Evolutionary conservation across 1,140 invertebrate species (phyloP).

Genomic region (Octopus sinensis): DNA sequence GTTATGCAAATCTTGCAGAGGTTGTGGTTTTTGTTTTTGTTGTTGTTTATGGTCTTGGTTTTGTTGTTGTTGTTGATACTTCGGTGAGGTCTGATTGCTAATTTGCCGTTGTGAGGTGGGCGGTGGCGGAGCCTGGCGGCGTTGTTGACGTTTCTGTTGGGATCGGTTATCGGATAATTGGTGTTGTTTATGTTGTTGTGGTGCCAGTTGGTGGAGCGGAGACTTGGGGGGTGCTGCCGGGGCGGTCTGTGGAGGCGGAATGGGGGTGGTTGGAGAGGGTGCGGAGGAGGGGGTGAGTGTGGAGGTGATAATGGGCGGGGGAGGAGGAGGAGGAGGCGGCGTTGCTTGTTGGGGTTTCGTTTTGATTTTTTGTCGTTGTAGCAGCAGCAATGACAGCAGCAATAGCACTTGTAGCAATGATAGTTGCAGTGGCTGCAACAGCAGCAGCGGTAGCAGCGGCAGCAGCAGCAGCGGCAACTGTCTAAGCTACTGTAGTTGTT

Average conservation of each 20-base stretch:
- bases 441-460: too few relatives aligned
- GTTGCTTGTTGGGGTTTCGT: conserved; percentile 4
- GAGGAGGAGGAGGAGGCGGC: neutral
- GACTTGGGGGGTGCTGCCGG: neutral
- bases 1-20: neutral
- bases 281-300: neutral
- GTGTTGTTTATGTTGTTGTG: neutral
- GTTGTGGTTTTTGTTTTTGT: neutral
- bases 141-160: neutral
- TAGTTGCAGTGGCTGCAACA: too few relatives aligned
- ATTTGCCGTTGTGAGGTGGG: neutral
- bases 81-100: neutral
- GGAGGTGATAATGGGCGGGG: neutral
- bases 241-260: neutral
- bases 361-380: neutral
- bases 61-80: neutral
- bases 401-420: too few relatives aligned
- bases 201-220: neutral
- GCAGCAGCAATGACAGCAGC: too few relatives aligned
- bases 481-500: too few relatives aligned
- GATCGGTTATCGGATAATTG: neutral
- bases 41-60: neutral
- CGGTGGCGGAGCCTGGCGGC: neutral
- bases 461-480: too few relatives aligned
- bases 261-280: neutral